A percentile compares a stretch with the other conserved stretches of the same genome.
These are phyloP conservation scores for Sebastes nivosus DNA, from an alignment of 2,797 vertebrate species.

Conservation along the genomic window DNA sequence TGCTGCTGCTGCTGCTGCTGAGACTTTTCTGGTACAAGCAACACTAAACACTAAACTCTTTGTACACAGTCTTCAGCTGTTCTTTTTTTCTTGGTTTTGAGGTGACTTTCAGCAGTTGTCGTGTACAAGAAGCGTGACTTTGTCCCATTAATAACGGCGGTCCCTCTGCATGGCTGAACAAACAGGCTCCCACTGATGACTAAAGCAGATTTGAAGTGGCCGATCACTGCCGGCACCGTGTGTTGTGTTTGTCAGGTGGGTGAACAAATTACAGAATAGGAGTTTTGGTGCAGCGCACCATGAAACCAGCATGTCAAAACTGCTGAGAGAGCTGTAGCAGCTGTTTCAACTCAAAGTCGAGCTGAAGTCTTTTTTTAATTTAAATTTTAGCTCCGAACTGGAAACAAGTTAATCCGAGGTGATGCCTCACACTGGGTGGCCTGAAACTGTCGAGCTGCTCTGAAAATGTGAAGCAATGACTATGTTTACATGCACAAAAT, in stretches of 20 bases:
- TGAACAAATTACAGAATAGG: not conserved
- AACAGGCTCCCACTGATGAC: not conserved
- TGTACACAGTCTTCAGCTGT: not conserved
- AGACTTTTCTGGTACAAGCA: not conserved
- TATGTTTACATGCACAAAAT: too few species aligned
- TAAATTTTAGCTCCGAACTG: not conserved
- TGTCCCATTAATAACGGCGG: not conserved
- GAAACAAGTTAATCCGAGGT: not conserved
- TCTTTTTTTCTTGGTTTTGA: not conserved
- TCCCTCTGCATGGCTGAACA: not conserved
- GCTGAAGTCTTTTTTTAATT: not conserved
- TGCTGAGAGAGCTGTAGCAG: not conserved
- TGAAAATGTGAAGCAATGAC: too few species aligned
- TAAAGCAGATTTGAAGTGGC: not conserved
- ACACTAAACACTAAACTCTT: not conserved
- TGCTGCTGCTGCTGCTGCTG: not conserved
- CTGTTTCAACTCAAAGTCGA: not conserved
- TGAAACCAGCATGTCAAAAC: slow-evolving; percentile 9
- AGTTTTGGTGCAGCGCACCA: slow-evolving; percentile 13
- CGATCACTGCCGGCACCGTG: not conserved
- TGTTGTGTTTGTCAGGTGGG: slow-evolving; percentile 11
- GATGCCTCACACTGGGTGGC: not conserved
- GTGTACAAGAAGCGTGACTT: not conserved
- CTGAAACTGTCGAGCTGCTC: too few species aligned
- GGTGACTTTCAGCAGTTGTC: not conserved